These are phyloP conservation scores for Dasysyrphus albostriatus DNA, from an alignment of 2,888 invertebrate genomes.

Conservation along the genomic window DNA sequence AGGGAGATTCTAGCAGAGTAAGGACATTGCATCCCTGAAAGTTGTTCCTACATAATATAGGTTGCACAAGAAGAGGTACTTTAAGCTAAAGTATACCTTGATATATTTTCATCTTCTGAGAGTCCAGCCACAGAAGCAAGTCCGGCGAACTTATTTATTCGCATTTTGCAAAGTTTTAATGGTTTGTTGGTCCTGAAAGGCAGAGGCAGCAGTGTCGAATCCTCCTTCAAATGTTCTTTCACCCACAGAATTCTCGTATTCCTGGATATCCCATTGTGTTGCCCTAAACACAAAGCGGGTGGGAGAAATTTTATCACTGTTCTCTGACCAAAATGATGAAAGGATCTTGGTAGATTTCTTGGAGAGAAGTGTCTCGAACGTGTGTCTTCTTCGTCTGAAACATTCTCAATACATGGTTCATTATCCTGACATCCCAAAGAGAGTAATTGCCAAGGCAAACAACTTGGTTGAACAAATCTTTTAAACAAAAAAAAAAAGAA, in stretches of 20 bases:
- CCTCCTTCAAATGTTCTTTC: conserved; percentile 10
- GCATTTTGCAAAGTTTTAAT: conserved; percentile 74
- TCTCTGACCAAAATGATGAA: conserved; percentile 40
- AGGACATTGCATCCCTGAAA: conserved; percentile 62
- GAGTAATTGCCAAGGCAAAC: conserved; percentile 63
- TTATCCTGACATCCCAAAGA: conserved; percentile 57
- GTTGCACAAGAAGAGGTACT: conserved; percentile 49
- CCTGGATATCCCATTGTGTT: conserved; percentile 35
- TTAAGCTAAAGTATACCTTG: conserved; percentile 63
- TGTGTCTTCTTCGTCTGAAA: conserved; percentile 11
- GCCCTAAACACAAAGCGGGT: not conserved
- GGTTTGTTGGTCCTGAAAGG: conserved; percentile 70
- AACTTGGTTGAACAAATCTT: conserved; percentile 47
- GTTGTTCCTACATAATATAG: conserved; percentile 24
- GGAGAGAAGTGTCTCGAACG: not conserved
- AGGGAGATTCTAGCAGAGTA: conserved; percentile 18
- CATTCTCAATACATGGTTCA: conserved; percentile 54
- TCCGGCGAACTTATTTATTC: conserved; percentile 72
- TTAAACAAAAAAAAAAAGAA: conserved; percentile 10
- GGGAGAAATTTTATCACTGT: conserved; percentile 43
- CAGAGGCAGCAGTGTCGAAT: not conserved
- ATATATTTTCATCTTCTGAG: conserved; percentile 47
- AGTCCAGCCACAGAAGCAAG: conserved; percentile 49
- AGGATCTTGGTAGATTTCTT: conserved; percentile 19
- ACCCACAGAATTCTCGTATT: conserved; percentile 13